Evolutionary conservation across 2,888 invertebrate genomes (phyloP).

Genomic region (Patella caerulea): DNA sequence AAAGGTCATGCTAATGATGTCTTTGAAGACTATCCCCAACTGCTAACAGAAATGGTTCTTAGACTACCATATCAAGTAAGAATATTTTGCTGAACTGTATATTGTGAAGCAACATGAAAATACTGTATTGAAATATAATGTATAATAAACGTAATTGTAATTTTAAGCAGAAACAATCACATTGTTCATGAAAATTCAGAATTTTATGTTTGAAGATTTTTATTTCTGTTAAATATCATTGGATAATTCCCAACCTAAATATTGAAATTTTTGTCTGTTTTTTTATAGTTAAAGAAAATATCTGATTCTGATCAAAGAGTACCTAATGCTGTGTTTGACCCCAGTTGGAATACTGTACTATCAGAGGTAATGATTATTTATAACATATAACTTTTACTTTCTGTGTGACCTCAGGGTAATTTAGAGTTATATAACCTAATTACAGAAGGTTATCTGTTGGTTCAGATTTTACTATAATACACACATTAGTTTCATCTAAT

Average conservation of each 20-base stretch:
- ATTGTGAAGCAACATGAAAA: too few relatives aligned
- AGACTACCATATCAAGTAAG: conserved; percentile 91
- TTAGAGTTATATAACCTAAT: too few relatives aligned
- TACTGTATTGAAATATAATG: too few relatives aligned
- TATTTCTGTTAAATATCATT: too few relatives aligned
- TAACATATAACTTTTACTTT: neutral
- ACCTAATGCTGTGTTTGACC: conserved; percentile 60
- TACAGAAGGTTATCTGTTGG: too few relatives aligned
- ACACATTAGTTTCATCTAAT: too few relatives aligned
- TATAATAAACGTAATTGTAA: too few relatives aligned
- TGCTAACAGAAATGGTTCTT: conserved; percentile 95
- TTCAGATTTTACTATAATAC: too few relatives aligned
- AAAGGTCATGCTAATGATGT: conserved; percentile 92
- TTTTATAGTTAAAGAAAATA: conserved; percentile 68
- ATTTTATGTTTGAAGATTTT: too few relatives aligned
- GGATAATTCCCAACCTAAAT: too few relatives aligned
- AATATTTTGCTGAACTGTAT: neutral
- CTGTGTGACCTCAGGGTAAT: neutral
- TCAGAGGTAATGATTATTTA: conserved; percentile 60
- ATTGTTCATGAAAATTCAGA: too few relatives aligned
- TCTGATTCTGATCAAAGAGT: conserved; percentile 61
- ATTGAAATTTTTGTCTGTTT: neutral
- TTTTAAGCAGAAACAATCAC: too few relatives aligned
- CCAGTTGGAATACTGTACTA: conserved; percentile 64
- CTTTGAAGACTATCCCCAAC: conserved; percentile 92